Base-by-base conservation (phyloP, 2,888 invertebrate species). In the Erebia palarica region DNA sequence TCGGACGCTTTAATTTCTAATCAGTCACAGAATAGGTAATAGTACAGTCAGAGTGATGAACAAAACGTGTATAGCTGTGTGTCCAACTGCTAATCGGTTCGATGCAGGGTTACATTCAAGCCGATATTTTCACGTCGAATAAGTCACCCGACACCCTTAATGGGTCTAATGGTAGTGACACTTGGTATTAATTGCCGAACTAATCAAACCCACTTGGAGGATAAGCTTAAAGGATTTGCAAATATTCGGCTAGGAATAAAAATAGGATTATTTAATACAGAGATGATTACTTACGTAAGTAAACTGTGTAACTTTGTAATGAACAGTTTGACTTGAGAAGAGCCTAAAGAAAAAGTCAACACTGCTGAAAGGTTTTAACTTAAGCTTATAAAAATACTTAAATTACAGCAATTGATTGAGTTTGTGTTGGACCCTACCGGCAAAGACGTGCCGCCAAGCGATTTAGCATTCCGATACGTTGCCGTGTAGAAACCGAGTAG, bases 201-300 rank as follows among this genome's bases (percentile, higher is more conserved):
- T 55, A 69, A 69, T 63, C 69, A 44, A 57, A 53, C 60, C 13
- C 42, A 57, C 57, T 53, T 55, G 13, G 14, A 55, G 42, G 42
- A 16, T 65, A 55, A 63, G 49, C 63, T 14, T 42, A 68, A 27
- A 63, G 55, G 55, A 69, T 69, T 69, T 47, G 61, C 63, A 57
- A 69, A 58, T 63, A 63, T 63, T 63, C 47, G 14, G 63, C 49
- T 21, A 21, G 18, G 21, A 47, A 9, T 9, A 5, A 47, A 47
- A 47, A 18, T 8, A 3, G 11, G 8, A 42, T 59, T 10, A 59
- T 9, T 1, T 58, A 21, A 58, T 7, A 58, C 21, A 13, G 4
- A 47, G 47, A 11, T 47, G 3, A 47, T 44, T 47, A 13, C 3
- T 47, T 11, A 36, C 36, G 11, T 47, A 47, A 11, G 47, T 11